Conservation (phyloP, 1,140 invertebrate species). For the Hestina assimilis region DNA sequence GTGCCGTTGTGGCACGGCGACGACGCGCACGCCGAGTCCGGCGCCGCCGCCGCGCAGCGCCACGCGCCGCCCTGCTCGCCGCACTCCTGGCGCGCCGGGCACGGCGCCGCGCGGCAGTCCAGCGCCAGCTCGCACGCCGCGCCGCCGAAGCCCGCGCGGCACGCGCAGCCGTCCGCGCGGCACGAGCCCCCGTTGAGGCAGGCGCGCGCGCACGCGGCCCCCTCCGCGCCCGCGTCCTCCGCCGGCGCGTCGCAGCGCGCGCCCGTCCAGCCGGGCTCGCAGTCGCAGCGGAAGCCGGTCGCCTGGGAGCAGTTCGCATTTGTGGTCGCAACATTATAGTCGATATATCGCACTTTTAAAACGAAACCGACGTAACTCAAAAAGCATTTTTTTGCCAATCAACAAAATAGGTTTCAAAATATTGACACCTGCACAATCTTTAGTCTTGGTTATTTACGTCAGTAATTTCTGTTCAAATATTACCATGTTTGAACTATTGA, state of each 20-base stretch:
- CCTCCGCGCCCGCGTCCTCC: conserved; percentile 40
- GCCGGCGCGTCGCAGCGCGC: conserved; percentile 78
- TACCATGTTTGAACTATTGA: too few relatives aligned
- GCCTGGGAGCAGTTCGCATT: conserved; percentile 53
- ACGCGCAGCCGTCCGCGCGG: conserved; percentile 82
- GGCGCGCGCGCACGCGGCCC: conserved; percentile 78
- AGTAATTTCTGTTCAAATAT: too few relatives aligned
- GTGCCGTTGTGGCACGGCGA: conserved; percentile 84
- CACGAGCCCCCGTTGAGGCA: conserved; percentile 87
- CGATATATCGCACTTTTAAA: too few relatives aligned
- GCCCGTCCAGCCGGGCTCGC: conserved; percentile 84
- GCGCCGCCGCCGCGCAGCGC: conserved; percentile 45
- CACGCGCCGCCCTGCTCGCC: conserved; percentile 44
- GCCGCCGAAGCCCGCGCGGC: conserved; percentile 88
- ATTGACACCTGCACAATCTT: too few relatives aligned
- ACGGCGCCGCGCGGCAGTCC: conserved; percentile 78
- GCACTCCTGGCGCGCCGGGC: conserved; percentile 70
- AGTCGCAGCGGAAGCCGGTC: conserved; percentile 85
- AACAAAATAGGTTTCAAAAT: too few relatives aligned
- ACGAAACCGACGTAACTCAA: too few relatives aligned
- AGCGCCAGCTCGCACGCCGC: conserved; percentile 87
- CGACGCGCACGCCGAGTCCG: conserved; percentile 74
- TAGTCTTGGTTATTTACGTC: too few relatives aligned
- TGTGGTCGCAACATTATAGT: neutral
- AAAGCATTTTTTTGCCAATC: too few relatives aligned